Base-by-base conservation (phyloP, 1,140 invertebrate species). In the Goniozus legneri region DNA sequence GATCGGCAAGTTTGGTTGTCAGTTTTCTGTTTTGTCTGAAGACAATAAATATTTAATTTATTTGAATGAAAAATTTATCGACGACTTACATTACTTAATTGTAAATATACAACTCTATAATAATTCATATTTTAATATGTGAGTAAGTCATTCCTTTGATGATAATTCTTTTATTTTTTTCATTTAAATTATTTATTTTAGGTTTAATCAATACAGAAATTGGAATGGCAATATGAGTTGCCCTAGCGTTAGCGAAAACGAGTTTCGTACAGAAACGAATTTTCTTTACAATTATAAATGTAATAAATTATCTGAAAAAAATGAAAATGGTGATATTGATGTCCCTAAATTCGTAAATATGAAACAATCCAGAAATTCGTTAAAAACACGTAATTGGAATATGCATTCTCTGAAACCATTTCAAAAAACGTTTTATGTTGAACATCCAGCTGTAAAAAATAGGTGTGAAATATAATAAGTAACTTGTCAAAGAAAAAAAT, bases 391-490 rank as follows among this genome's bases (percentile, higher is more conserved):
- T 10, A 77, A 74, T 43, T 88, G 85, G 85, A 83, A 86, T 58
- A 54, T 80, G 42, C 66, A 71, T 30, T 52, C 74, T 43, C 64
- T 88, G 3, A 73, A 79, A 49, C 82, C 83, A 35, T 80, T 89
- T 60, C 77, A 80, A 47, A 88, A 88, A 65, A 80, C 87, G 64
- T 88, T 88, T 66, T 89, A 88, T 64, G 59, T 76, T 8, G 83
- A 86, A 56, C 79, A 83, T 63, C 76, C 79, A 10, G 67, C 71
- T 60, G 79, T 85, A 18, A 58, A 74, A 31, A 78, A 72, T 43
- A 75, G 79, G 79, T 80, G 57, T 54, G 39, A 27, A 16, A 16
- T 14, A 20, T 24, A 27, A 32, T 35, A 12, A 39, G 43, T 47
- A 30, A 10, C 10, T 21, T n/a, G 35, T 46, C 18, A 8, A 18